Evolutionary conservation across 2,888 invertebrate genomes (phyloP), one percentile per base, ranked within the genome.

Genomic region (Drosophila eohydei): DNA sequence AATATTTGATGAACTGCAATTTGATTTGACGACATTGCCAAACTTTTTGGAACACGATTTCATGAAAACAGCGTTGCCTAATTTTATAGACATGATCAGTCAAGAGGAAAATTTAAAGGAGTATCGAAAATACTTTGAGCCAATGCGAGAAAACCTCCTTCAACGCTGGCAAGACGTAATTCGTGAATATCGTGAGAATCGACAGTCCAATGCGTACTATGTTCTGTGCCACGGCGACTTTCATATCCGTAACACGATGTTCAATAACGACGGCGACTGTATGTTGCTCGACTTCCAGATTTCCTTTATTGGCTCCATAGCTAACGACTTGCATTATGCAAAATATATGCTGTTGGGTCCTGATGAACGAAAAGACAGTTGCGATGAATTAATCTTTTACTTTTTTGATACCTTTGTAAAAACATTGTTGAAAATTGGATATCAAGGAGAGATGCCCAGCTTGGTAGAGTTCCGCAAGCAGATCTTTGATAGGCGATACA

Each of bases 171-270:
- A 28, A 0, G 55, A 70, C 0, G 36, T 60, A 2, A 11, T 79
- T 2, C 71, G 52, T 26, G n/a, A 90, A 79, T 75, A 61, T 79
- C 48, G 85, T 21, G 68, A 62, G 0, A 81, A 79, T 21, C 80
- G 54, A 4, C 66, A 70, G 6, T 14, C 56, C 0, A 51, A 83
- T 50, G 56, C 59, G 0, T 70, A 68, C 16, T 90, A 90, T 56
- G 89, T 88, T 3, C 74, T 91, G 3, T 81, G 80, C 43, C 91
- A 91, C 62, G 91, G 89, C 0, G 91, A 91, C 55, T 88, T 74
- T 30, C 90, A 91, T 63, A 5, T 43, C 0, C 81, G 81, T 4
- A 91, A 91, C 38, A 79, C 90, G 80, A 88, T 91, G 90, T 90
- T 84, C 11, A 84, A 75, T 30, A 83, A 71, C 36, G 55, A 63